These are phyloP conservation scores for Pygocentrus nattereri DNA, from an alignment of 2,797 vertebrate genomes.

Conservation along the genomic window DNA sequence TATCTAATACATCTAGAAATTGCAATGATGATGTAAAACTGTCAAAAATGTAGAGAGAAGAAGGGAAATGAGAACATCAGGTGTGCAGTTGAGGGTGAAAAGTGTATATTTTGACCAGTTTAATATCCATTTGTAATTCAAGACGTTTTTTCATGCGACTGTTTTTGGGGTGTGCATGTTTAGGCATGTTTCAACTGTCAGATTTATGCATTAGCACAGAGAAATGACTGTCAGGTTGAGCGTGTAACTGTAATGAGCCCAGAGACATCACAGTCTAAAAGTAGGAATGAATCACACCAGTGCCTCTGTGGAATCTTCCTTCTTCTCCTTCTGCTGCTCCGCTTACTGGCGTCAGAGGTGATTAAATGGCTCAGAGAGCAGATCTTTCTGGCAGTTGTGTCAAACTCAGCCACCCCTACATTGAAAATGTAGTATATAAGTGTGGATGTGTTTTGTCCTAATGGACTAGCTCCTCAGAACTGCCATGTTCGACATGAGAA, in stretches of 20 bases:
- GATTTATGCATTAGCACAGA: conserved; percentile 13
- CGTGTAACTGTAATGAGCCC: conserved; percentile 23
- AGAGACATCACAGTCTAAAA: conserved; percentile 48
- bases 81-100: neutral
- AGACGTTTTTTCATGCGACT: conserved; percentile 51
- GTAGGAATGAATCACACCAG: conserved; percentile 53
- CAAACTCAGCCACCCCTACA: conserved; percentile 46
- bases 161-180: conserved; percentile 12
- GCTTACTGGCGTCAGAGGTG: conserved; percentile 61
- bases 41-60: too few species aligned
- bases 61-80: neutral
- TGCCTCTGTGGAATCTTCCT: conserved; percentile 56
- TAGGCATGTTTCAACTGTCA: conserved; percentile 18
- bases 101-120: neutral
- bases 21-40: too few species aligned
- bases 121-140: conserved; percentile 18
- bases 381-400: conserved; percentile 63
- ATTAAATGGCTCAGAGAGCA: conserved; percentile 73
- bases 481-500: neutral
- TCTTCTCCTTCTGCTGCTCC: conserved; percentile 36
- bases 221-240: conserved; percentile 20
- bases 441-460: conserved; percentile 14
- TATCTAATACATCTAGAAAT: too few species aligned
- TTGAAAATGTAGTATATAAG: conserved; percentile 29
- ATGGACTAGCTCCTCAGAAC: neutral